These are phyloP conservation scores for Gadopsis bispinosus DNA, from an alignment of 2,797 vertebrate genomes.

Conservation along the genomic window DNA sequence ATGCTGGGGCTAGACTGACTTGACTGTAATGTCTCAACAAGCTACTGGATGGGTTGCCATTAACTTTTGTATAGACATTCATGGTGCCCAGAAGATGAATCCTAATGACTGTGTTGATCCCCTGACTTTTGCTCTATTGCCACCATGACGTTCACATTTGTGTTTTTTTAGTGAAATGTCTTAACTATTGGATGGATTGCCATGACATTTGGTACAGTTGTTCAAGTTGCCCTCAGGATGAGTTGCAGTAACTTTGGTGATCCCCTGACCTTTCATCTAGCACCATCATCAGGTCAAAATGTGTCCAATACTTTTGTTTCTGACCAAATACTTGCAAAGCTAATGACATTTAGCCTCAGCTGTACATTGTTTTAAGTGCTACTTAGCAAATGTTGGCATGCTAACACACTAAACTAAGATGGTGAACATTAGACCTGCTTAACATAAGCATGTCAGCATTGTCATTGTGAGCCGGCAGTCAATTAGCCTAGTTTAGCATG, in stretches of 20 bases:
- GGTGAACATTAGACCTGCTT: background rate
- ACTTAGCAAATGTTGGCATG: background rate
- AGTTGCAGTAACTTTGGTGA: background rate
- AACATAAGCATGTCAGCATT: background rate
- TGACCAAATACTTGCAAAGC: background rate
- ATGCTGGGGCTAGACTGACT: background rate
- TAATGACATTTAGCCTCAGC: background rate
- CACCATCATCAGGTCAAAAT: background rate
- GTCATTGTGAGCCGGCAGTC: background rate
- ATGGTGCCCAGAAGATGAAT: background rate
- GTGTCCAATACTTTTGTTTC: background rate
- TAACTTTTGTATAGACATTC: slow-evolving; percentile 4
- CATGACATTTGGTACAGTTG: background rate
- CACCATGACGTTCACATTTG: background rate
- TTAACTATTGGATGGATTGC: background rate
- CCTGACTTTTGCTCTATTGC: background rate
- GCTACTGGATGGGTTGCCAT: background rate
- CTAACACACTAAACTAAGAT: background rate
- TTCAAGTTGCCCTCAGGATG: background rate
- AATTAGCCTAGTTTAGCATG: no score
- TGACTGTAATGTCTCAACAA: background rate
- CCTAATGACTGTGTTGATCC: background rate
- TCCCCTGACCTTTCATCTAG: background rate
- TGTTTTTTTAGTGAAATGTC: background rate
- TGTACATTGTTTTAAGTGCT: background rate